A percentile compares a stretch with the other conserved stretches of the same genome.
phyloP scores from a whole-genome alignment of 1,140 invertebrate genomes.

The Mactra quadrangularis region DNA sequence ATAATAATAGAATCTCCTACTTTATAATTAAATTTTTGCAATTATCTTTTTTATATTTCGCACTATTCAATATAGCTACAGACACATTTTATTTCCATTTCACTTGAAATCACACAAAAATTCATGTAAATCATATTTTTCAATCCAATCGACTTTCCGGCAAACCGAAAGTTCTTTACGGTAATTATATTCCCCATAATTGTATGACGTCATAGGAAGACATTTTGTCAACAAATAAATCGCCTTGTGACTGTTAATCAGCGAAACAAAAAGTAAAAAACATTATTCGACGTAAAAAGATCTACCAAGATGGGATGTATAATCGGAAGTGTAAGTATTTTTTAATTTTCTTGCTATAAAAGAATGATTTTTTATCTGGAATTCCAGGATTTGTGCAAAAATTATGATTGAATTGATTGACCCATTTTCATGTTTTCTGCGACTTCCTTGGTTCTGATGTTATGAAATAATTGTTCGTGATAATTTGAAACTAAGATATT shows the following conservation, averaged over 20 bases:
- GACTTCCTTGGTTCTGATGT: background rate
- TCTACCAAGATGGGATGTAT: conserved; percentile 52
- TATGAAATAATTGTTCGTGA: background rate
- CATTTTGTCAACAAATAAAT: conserved; percentile 57
- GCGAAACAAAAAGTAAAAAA: background rate
- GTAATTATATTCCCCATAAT: no score
- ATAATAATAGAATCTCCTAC: no score
- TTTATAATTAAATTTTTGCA: no score
- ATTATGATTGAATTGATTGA: background rate
- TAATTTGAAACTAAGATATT: background rate
- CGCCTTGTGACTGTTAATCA: conserved; percentile 32
- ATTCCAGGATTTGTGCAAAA: background rate
- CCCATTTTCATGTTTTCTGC: background rate
- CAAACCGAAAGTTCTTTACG: no score
- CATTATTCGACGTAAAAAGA: background rate
- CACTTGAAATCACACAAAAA: no score
- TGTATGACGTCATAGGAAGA: conserved; percentile 45
- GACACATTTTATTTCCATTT: no score
- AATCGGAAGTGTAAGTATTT: conserved; percentile 53
- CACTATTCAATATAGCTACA: no score
- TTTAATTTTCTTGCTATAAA: background rate
- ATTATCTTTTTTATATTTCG: no score
- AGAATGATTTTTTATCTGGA: background rate
- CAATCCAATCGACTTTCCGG: no score
- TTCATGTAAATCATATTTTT: no score